These are phyloP conservation scores for Phrynosoma platyrhinos DNA, from an alignment of 2,113 vertebrate species.

Conservation along the genomic window DNA sequence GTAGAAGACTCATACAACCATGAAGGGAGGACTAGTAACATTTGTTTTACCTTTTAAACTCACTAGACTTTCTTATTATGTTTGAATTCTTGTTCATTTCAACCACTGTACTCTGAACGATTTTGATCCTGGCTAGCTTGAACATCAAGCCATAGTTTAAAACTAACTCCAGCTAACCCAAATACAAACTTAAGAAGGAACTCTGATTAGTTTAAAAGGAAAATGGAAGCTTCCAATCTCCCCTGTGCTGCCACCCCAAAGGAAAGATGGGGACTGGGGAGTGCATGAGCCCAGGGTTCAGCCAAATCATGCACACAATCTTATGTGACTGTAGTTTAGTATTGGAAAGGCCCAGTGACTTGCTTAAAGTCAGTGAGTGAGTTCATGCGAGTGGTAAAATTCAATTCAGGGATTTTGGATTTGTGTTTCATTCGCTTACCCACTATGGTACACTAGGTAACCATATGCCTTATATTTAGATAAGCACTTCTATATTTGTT, in stretches of 20 bases:
- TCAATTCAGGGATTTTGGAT: not conserved
- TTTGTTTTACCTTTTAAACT: not conserved
- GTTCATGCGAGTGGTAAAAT: not conserved
- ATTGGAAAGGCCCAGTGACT: not conserved
- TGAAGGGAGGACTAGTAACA: not conserved
- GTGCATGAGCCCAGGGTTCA: not conserved
- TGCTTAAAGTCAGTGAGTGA: not conserved
- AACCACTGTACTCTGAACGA: not conserved
- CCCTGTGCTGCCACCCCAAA: not conserved
- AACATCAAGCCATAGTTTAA: not conserved
- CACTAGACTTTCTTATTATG: not conserved
- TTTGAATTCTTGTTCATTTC: not conserved
- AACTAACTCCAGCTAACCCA: not conserved
- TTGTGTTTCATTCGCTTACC: not conserved
- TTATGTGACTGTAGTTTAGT: not conserved
- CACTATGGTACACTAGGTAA: not conserved
- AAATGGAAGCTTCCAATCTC: too few species aligned
- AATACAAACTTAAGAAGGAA: not conserved
- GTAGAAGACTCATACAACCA: not conserved
- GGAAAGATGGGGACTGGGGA: not conserved
- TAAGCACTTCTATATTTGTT: not conserved
- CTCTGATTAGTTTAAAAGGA: not conserved
- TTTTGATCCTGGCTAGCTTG: not conserved
- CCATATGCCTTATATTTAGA: not conserved
- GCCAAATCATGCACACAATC: too few species aligned